Conservation (phyloP, 1,140 invertebrate genomes). For the Neodiprion virginianus region DNA sequence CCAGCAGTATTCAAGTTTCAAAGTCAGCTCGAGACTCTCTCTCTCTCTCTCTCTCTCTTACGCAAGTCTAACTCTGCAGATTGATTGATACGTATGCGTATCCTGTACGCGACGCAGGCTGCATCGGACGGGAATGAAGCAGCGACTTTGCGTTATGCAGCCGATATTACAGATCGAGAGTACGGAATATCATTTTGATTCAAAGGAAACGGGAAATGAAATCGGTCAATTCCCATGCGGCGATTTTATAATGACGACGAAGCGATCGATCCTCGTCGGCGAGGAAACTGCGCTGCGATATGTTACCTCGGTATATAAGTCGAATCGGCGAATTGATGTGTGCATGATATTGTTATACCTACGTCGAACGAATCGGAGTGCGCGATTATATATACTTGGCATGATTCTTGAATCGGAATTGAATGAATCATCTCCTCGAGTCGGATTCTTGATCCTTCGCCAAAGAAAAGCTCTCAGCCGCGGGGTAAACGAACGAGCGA, state of each 20-base stretch:
- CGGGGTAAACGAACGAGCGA: background rate
- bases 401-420: background rate
- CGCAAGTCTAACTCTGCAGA: background rate
- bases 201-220: no score
- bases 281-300: no score
- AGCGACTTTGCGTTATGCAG: background rate
- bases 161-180: background rate
- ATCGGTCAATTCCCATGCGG: no score
- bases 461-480: background rate
- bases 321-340: no score
- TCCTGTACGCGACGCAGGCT: no score
- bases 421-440: slow-evolving; percentile 2
- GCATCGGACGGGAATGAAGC: no score
- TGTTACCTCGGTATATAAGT: no score
- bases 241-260: no score
- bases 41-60: no score
- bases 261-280: no score
- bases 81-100: background rate
- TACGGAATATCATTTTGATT: no score
- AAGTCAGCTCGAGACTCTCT: background rate
- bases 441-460: background rate
- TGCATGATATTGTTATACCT: no score
- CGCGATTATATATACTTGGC: background rate
- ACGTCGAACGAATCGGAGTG: background rate
- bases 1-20: background rate